phyloP scores from a whole-genome alignment of 2,888 invertebrate species.

The Saturnia pavonia region DNA sequence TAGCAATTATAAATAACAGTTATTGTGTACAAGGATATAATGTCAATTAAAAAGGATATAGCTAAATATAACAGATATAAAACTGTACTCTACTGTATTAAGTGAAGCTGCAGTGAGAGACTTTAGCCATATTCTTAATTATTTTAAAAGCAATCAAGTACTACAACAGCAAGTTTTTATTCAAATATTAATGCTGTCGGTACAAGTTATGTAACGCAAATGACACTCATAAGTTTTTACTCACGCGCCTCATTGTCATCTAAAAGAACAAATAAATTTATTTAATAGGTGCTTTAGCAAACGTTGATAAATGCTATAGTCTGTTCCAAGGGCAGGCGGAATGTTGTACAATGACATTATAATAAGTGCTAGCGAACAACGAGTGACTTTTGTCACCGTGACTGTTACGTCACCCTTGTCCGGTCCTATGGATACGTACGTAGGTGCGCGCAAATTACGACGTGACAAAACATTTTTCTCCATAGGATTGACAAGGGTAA shows the following conservation, averaged over 20 bases:
- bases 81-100: constrained; percentile 1
- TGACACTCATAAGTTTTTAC: constrained; percentile 20
- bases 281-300: neutral
- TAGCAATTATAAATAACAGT: neutral
- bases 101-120: neutral
- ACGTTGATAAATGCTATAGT: neutral
- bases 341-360: no score
- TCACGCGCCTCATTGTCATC: constrained; percentile 22
- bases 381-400: no score
- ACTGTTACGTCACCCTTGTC: no score
- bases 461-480: no score
- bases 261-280: constrained; percentile 17
- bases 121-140: neutral
- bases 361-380: no score
- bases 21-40: neutral
- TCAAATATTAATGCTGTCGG: neutral
- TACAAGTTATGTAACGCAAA: neutral
- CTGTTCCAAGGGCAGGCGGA: no score
- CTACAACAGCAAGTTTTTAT: neutral
- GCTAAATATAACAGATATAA: neutral
- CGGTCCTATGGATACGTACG: no score
- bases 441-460: no score
- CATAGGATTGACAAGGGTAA: no score
- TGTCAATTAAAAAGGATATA: neutral
- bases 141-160: constrained; percentile 3